Percentiles rank a stretch among this genome's conserved stretches.
Conservation (phyloP, 2,888 invertebrate genomes). For the Nymphalis c-album region DNA sequence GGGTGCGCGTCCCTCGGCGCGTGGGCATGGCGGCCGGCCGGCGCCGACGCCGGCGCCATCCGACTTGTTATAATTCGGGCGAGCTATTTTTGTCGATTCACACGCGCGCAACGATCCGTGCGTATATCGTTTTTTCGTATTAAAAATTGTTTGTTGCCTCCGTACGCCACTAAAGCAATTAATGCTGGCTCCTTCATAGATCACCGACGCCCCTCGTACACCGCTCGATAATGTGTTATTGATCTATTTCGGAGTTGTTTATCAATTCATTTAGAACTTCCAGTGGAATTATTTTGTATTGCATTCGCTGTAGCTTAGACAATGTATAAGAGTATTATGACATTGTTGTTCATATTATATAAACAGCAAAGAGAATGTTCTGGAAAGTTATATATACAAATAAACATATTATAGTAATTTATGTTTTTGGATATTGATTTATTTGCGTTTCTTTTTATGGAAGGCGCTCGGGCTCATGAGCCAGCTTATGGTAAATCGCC, state of each 20-base stretch:
- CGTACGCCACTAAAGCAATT: constrained; percentile 24
- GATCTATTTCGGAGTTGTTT: constrained; percentile 31
- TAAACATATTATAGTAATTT: no score
- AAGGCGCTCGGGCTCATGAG: no score
- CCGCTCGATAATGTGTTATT: constrained; percentile 21
- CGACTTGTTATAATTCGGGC: constrained; percentile 77
- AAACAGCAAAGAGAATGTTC: not conserved
- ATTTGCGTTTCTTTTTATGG: no score
- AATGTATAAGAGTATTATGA: constrained; percentile 4
- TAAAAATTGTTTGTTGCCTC: constrained; percentile 47
- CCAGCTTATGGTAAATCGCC: no score
- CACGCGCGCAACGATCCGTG: constrained; percentile 67
- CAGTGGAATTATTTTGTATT: not conserved
- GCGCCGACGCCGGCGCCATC: constrained; percentile 75
- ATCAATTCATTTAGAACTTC: constrained; percentile 10
- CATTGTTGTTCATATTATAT: not conserved
- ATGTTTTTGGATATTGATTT: no score
- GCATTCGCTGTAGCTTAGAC: not conserved
- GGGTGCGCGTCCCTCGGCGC: constrained; percentile 35
- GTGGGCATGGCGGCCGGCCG: constrained; percentile 59
- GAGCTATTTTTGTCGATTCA: constrained; percentile 77
- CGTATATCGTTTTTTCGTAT: constrained; percentile 63
- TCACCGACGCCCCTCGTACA: constrained; percentile 8
- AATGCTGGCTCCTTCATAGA: constrained; percentile 22
- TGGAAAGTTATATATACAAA: no score